Conservation (phyloP, 2,113 vertebrate genomes). For the Neolamprologus sp. region DNA sequence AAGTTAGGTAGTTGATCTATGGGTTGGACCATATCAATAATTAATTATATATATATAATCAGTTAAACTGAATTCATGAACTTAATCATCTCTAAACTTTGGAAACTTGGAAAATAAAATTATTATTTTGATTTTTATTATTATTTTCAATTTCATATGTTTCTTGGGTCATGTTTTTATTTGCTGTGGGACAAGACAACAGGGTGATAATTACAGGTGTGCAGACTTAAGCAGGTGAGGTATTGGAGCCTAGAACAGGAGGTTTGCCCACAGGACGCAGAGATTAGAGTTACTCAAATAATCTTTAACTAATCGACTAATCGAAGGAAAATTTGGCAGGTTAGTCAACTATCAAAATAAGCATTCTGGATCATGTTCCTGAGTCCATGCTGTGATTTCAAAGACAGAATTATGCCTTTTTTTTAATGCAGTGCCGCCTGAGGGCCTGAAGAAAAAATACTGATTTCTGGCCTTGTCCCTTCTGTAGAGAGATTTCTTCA, state of each 20-base stretch:
- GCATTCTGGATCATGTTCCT: neutral
- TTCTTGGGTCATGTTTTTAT: rapidly evolving
- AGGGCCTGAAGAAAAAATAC: neutral
- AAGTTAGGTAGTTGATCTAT: neutral
- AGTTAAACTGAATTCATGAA: neutral
- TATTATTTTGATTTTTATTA: neutral
- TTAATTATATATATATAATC: neutral
- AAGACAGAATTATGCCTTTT: neutral
- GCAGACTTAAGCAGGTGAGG: neutral
- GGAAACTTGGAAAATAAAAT: neutral
- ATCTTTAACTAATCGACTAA: neutral
- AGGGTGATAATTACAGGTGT: neutral
- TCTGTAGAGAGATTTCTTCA: neutral
- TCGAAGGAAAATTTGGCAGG: neutral
- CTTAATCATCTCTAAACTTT: neutral
- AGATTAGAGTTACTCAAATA: neutral
- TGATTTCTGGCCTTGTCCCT: neutral
- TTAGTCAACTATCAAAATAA: neutral
- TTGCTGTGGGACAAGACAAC: neutral
- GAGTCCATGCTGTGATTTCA: neutral
- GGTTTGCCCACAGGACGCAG: neutral
- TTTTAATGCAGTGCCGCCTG: neutral
- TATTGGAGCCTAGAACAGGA: neutral
- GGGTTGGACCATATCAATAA: neutral
- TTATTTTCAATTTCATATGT: neutral